Base-by-base conservation (phyloP, 2,113 vertebrate species). In the Anas platyrhynchos region DNA sequence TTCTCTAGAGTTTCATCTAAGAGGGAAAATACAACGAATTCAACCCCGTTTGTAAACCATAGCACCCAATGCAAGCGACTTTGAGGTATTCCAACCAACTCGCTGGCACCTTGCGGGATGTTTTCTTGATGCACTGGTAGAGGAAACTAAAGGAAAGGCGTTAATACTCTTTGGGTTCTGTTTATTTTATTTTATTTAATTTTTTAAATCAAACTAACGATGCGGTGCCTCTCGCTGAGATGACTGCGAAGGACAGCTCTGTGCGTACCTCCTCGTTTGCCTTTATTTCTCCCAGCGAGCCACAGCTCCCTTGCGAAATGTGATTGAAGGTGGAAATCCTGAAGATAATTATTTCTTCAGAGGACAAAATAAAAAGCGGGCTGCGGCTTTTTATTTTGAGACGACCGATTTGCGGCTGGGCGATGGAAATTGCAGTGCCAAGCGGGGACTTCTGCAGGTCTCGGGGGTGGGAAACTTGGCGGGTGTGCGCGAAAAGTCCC, bases 291-390 rank as follows among this genome's bases (percentile, higher is more conserved):
- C 61, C 31, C 46, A 22, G 69, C 23, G n/a, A 9, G 8, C 54
- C 65, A 55, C 65, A 52, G 52, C 34, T 82, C 67, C 52, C 32
- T 56, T 43, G 55, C 68, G 81, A 81, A 48, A 68, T 61, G 86
- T 43, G 17, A 52, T 80, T 86, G 91, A 81, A 91, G 92, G 44
- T 59, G 68, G 95, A 83, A 94, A 90, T 73, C 65, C 75, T 65
- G 31, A 90, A 55, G 36, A 52, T 36, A 29, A 5, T 84, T 76
- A 86, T 83, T 95, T 59, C 86, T 96, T 94, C 59, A 89, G 89
- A 93, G 90, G 82, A 27, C 75, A 95, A 97, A 95, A 89, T 73
- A 66, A 96, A 82, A 66, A 79, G 89, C 74, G 75, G 16, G 85
- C 86, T 20, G 16, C 34, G 32, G 23, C 71, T 96, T 96, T 94